Evolutionary conservation across 2,888 invertebrate species (phyloP), one percentile per base, ranked within the genome.

Genomic region (Lacanobia wlatinum): DNA sequence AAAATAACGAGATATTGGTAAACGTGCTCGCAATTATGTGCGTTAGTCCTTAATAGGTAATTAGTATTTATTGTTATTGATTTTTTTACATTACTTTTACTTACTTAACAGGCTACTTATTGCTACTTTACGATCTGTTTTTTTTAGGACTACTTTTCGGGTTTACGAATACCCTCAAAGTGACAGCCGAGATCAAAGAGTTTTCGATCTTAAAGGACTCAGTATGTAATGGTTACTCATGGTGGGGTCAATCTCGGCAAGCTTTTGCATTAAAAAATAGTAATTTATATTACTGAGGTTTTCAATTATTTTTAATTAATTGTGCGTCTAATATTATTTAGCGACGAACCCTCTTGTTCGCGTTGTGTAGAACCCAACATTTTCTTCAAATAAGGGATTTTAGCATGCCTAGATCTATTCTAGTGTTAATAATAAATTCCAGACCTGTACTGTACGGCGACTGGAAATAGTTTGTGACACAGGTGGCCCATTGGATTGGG

Each of bases 401-500:
- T 43, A 28, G 43, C 9, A 43, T 62, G 34, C 6, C 28, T 38
- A 38, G 23, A 8, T 38, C 23, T 23, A 6, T 46, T 4, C 16
- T 23, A 34, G 63, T 38, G n/a, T 63, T 73, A 10, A 58, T 74
- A 66, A 60, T 66, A 50, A 43, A 74, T 74, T 55, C 53, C 34
- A 23, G 14, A 50, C 43, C 38, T 40, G 58, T 62, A 53, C 28
- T 58, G 50, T 28, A 28, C 55, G 56, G 14, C 50, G 12, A 68
- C 61, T 23, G 50, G 50, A 73, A 74, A 74, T 61, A 38, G 52
- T 69, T 77, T 63, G 53, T 53, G 48, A 62, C 52, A 76, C 69
- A 28, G 28, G 4, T 50, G 62, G 61, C 21, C 28, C 23, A 46
- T 52, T 59, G 50, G 69, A 68, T 68, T 76, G 50, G 48, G 61